Evolutionary conservation across 2,113 vertebrate species (phyloP).

Genomic region (Corvus cornix): DNA sequence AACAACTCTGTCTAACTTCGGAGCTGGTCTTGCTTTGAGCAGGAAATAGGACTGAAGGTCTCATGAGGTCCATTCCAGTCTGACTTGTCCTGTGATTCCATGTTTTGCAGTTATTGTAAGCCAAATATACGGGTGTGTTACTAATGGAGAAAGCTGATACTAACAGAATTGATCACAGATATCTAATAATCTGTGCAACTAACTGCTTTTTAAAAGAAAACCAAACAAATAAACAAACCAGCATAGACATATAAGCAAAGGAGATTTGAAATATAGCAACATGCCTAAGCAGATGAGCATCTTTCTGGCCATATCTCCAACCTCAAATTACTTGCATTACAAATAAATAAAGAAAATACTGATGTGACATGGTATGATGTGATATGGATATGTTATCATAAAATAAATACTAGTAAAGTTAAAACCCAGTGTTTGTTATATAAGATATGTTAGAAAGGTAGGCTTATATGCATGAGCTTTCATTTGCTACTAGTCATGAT

Average conservation of each 20-base stretch:
- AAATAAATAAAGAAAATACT: neutral
- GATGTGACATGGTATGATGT: neutral
- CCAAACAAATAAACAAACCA: neutral
- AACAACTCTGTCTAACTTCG: neutral
- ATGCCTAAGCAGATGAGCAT: neutral
- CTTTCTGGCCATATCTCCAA: neutral
- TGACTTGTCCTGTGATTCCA: neutral
- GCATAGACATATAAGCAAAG: neutral
- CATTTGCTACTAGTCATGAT: neutral
- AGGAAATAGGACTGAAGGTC: neutral
- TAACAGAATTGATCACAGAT: neutral
- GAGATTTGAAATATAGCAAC: neutral
- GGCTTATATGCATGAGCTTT: neutral
- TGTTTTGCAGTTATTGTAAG: neutral
- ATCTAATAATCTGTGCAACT: neutral
- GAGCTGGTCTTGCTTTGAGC: neutral
- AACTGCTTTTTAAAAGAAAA: neutral
- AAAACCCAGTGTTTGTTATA: fast-evolving
- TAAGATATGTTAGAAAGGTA: neutral
- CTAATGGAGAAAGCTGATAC: neutral
- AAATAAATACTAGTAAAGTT: neutral
- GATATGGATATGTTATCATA: neutral
- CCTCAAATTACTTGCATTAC: neutral
- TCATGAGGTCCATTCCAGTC: neutral
- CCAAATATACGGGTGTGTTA: neutral